phyloP scores from a whole-genome alignment of 2,113 vertebrate genomes.

The Ameiurus melas region DNA sequence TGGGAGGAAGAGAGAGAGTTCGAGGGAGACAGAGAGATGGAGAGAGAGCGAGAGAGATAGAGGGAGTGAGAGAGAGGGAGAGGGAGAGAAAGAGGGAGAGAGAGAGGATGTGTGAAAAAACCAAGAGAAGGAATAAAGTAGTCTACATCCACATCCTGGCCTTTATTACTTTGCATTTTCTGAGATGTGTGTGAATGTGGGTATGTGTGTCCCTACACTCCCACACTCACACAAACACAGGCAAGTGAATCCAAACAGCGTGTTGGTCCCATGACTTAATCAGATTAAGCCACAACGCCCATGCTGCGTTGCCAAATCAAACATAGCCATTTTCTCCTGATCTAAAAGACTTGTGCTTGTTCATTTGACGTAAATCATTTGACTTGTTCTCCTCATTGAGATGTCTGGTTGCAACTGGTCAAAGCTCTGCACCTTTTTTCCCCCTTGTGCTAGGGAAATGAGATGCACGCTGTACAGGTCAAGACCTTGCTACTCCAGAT shows the following conservation, averaged over 20 bases:
- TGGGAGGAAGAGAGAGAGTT: not conserved
- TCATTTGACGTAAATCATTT: constrained; percentile 1
- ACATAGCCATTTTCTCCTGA: constrained; percentile 3
- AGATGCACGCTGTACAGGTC: constrained; percentile 18
- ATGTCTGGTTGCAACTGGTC: constrained; percentile 33
- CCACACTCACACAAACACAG: constrained; percentile 17
- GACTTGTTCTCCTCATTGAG: not conserved
- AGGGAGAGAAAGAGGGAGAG: not conserved
- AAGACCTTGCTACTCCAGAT: not conserved
- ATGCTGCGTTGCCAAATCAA: constrained; percentile 16
- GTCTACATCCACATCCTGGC: constrained; percentile 18
- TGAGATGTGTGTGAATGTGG: constrained; percentile 24
- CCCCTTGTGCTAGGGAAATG: not conserved
- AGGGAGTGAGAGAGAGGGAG: not conserved
- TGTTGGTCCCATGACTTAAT: constrained; percentile 35
- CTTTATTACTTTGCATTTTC: constrained; percentile 13
- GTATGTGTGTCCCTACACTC: constrained; percentile 22
- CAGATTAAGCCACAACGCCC: constrained; percentile 24
- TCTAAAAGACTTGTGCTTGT: constrained; percentile 32
- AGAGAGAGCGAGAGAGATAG: not conserved
- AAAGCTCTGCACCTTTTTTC: not conserved
- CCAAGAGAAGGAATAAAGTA: constrained; percentile 20
- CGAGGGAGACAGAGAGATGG: too few relatives aligned
- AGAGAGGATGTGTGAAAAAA: constrained; percentile 38
- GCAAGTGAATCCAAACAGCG: constrained; percentile 44